Evolutionary conservation across 2,797 vertebrate species (phyloP).

Genomic region (Eospalax fontanierii): DNA sequence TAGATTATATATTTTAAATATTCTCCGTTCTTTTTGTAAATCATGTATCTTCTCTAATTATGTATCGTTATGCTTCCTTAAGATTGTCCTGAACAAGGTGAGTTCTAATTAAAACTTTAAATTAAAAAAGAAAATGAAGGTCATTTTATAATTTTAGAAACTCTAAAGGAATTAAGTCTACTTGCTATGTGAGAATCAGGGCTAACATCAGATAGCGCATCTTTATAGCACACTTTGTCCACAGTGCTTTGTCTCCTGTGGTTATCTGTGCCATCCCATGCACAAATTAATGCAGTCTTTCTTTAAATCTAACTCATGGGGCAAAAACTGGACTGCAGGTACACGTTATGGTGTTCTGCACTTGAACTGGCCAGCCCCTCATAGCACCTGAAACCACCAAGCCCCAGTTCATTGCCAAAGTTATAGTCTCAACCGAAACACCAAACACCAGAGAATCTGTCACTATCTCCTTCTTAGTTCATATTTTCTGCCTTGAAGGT

Average conservation of each 20-base stretch:
- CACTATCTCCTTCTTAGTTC: background rate
- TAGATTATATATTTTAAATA: background rate
- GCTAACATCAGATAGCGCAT: background rate
- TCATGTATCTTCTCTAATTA: background rate
- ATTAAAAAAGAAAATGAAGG: background rate
- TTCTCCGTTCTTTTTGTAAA: background rate
- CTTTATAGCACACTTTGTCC: background rate
- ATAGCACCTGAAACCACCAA: background rate
- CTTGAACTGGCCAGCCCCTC: background rate
- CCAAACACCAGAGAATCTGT: background rate
- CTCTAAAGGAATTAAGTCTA: background rate
- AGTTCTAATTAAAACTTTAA: background rate
- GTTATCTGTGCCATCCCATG: background rate
- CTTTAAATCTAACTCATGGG: background rate
- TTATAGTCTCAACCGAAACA: no score
- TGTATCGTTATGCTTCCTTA: conserved; percentile 8
- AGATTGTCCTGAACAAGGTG: background rate
- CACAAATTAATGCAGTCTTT: background rate
- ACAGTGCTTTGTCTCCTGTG: background rate
- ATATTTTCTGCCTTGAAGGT: background rate
- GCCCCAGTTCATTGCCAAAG: background rate
- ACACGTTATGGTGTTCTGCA: background rate
- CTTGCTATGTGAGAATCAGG: background rate
- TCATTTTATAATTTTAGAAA: background rate
- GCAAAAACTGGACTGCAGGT: background rate